phyloP scores from a whole-genome alignment of 2,888 invertebrate species.

The Limnephilus marmoratus region DNA sequence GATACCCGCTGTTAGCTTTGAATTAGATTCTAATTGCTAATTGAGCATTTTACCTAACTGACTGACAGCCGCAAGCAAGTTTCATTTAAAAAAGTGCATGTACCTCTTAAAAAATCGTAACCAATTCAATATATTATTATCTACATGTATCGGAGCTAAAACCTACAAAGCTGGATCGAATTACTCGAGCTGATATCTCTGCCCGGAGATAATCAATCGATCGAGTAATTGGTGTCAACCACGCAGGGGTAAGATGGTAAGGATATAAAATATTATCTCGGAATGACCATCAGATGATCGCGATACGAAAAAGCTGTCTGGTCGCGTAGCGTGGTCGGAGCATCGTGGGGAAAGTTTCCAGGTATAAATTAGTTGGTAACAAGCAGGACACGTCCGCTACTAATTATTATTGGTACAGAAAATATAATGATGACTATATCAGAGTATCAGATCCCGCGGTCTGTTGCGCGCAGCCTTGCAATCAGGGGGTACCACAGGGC shows the following conservation, averaged over 20 bases:
- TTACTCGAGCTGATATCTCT: background rate
- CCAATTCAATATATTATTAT: background rate
- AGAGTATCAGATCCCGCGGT: constrained; percentile 50
- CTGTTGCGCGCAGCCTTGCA: background rate
- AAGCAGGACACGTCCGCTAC: constrained; percentile 60
- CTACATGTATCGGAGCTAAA: background rate
- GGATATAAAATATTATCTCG: constrained; percentile 12
- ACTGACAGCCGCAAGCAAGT: background rate
- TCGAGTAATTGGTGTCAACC: constrained; percentile 38
- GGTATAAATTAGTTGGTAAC: constrained; percentile 65
- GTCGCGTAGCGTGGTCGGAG: background rate
- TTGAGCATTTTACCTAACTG: background rate
- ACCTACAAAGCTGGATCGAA: background rate
- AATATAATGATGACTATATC: constrained; percentile 59
- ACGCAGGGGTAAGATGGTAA: background rate
- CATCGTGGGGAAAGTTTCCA: background rate
- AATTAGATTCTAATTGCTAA: background rate
- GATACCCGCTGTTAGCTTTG: background rate
- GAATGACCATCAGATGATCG: constrained; percentile 27
- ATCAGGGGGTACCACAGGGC: background rate
- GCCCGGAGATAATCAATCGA: background rate
- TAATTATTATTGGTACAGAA: constrained; percentile 64
- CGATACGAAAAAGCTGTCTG: constrained; percentile 24
- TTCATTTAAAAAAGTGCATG: background rate
- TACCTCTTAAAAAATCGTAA: background rate